Conservation (phyloP, 2,113 vertebrate species). For the Octodon degus region DNA sequence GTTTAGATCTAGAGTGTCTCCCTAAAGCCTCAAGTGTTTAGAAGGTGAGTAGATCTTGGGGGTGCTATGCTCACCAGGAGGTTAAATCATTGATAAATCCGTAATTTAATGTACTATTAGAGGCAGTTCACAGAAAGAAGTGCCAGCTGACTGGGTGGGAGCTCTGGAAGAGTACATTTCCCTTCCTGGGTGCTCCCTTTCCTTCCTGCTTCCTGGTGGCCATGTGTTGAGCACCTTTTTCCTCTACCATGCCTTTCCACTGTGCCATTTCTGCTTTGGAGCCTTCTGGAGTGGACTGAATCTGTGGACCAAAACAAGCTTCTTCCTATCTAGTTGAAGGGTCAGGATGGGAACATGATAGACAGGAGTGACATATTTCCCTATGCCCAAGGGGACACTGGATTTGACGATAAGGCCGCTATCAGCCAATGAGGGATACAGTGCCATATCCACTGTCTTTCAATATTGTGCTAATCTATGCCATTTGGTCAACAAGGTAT, state of each 20-base stretch:
- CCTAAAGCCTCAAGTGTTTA: not conserved
- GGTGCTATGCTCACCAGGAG: not conserved
- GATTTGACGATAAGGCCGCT: not conserved
- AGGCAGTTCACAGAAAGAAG: not conserved
- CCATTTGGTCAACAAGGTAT: not conserved
- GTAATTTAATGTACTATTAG: not conserved
- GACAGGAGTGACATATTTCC: not conserved
- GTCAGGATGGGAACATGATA: not conserved
- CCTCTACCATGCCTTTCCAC: not conserved
- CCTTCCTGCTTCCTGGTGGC: not conserved
- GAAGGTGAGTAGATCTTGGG: not conserved
- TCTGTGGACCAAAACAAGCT: not conserved
- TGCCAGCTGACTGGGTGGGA: not conserved
- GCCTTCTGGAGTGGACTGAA: not conserved
- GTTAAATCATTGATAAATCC: not conserved
- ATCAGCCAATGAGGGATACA: not conserved
- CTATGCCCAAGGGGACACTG: accelerated
- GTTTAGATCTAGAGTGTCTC: not conserved
- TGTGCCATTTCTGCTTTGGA: not conserved
- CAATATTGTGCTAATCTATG: not conserved
- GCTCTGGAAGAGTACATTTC: not conserved
- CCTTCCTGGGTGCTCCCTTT: not conserved
- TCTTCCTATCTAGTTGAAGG: not conserved
- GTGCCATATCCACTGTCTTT: not conserved
- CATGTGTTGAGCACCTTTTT: not conserved